Conservation (phyloP, 2,888 invertebrate species). For the Sarcophaga subvicina region DNA sequence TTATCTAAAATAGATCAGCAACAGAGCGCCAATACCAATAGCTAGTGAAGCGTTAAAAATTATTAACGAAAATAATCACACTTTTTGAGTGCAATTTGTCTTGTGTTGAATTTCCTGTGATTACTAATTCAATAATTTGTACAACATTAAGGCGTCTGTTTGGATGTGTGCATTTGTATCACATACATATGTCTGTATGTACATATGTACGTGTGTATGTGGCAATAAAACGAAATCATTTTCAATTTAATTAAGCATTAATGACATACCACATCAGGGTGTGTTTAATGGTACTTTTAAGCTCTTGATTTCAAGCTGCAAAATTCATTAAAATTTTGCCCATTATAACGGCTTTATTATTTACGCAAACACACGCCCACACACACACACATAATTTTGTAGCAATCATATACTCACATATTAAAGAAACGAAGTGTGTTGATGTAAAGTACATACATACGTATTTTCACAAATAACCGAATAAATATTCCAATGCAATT, state of each 20-base stretch:
- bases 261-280: slow-evolving; percentile 42
- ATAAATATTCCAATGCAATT: no score
- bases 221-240: slow-evolving; percentile 49
- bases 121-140: slow-evolving; percentile 13
- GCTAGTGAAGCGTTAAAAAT: background rate
- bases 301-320: slow-evolving; percentile 40
- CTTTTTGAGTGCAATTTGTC: background rate
- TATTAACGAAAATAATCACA: no score
- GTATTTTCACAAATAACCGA: no score
- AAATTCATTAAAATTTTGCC: slow-evolving; percentile 38
- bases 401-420: no score
- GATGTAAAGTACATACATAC: no score
- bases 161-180: background rate
- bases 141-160: background rate
- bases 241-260: slow-evolving; percentile 61
- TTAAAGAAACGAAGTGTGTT: no score
- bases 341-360: no score
- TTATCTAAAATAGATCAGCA: slow-evolving; percentile 15
- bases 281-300: slow-evolving; percentile 45
- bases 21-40: background rate
- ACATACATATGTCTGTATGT: background rate
- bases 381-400: background rate
- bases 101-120: background rate
- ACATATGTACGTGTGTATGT: background rate
- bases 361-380: background rate